Evolutionary conservation across 2,113 vertebrate species (phyloP), one percentile per base, ranked within the genome.

Genomic region (Hydrolagus affinis): DNA sequence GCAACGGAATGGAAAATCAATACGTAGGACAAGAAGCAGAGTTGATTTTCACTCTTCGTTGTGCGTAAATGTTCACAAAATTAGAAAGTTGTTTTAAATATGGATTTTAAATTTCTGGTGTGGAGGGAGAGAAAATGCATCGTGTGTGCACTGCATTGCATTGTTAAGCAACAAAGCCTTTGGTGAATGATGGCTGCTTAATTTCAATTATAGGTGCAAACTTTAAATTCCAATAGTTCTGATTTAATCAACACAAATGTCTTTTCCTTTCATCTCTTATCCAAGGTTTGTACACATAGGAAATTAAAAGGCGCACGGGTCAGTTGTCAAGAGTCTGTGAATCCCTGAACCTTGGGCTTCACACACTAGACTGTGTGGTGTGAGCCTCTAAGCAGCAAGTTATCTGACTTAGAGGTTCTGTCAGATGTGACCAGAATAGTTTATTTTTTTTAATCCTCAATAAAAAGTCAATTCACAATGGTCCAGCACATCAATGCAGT

Each of bases 161-260:
- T 44, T 44, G 44, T 44, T 44, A 44, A 44, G 44, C 62, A 83
- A 83, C 21, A 17, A 83, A 68, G 25, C 62, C 32, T 83, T 10
- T 32, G 8, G 32, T 64, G 78, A 83, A 83, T 83, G 78, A 83
- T 83, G 77, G 59, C 62, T 68, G 78, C 62, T 62, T 32, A 83
- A 66, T 83, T 83, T 83, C 60, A 83, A 83, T 68, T 83, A 83
- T 32, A 83, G 78, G 28, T 28, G 66, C 78, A 64, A 66, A 66
- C 60, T 60, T 28, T 83, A 60, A 66, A 68, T 83, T 83, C 25
- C 66, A 83, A 25, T 60, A 83, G 64, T 66, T 83, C 28, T 83
- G 62, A 83, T 83, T 83, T 83, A 28, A 32, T 83, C 78, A 64
- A 15, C 78, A 83, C 62, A 66, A 66, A 68, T 83, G 78, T 11